phyloP scores from a whole-genome alignment of 2,113 vertebrate genomes.

The Ailurus styani region DNA sequence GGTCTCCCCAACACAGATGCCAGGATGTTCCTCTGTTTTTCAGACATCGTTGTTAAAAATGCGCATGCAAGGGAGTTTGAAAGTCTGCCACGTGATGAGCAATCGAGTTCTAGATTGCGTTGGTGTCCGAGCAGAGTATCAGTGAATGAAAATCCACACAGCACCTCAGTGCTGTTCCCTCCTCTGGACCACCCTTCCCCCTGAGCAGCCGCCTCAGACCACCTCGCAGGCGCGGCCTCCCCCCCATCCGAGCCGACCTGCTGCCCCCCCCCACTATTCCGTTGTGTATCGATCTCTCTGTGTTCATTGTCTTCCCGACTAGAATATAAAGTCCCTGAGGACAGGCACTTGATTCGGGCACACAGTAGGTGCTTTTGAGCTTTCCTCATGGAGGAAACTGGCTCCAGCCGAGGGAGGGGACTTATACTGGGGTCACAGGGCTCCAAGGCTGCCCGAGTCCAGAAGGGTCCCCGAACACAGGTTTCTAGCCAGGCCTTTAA shows the following conservation, averaged over 20 bases:
- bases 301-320: neutral
- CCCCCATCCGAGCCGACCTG: fast-evolving
- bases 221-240: neutral
- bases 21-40: neutral
- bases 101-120: neutral
- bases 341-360: fast-evolving
- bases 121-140: neutral
- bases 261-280: neutral
- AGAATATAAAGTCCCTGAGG: neutral
- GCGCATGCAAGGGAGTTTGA: neutral
- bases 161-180: fast-evolving
- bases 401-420: fast-evolving
- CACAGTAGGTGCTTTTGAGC: neutral
- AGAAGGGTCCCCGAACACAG: neutral
- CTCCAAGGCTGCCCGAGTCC: fast-evolving
- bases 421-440: too few relatives aligned
- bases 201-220: neutral
- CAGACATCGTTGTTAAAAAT: neutral
- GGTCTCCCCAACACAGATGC: neutral
- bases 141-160: neutral
- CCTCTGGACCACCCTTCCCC: too few relatives aligned
- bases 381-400: fast-evolving
- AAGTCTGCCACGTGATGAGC: neutral
- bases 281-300: fast-evolving
- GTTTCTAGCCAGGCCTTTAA: neutral